phyloP scores from a whole-genome alignment of 1,140 invertebrate genomes.

The Atta cephalotes region DNA sequence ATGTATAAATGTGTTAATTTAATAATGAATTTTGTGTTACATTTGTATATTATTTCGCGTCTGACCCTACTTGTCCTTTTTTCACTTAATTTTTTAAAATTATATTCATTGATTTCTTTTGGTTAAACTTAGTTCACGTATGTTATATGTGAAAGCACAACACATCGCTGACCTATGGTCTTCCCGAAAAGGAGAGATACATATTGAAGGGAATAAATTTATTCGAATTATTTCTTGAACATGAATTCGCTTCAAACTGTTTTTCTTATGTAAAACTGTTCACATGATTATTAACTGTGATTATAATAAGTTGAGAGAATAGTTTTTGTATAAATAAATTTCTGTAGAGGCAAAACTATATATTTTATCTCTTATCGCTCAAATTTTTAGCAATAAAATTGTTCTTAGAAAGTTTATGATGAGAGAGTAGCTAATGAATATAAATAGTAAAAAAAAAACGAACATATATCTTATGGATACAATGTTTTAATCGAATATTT shows the following conservation, averaged over 20 bases:
- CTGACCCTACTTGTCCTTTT: no score
- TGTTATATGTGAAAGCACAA: not conserved
- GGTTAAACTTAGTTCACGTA: not conserved
- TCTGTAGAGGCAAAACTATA: not conserved
- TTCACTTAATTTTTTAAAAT: no score
- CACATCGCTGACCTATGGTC: not conserved
- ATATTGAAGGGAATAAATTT: not conserved
- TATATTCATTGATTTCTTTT: not conserved
- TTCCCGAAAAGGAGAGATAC: not conserved
- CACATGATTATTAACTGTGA: no score
- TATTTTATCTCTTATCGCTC: not conserved
- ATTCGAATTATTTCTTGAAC: not conserved
- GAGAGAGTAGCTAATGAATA: not conserved
- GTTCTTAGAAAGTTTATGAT: not conserved
- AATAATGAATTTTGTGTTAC: no score
- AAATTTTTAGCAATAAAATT: slow-evolving; percentile 2
- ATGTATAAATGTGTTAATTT: no score
- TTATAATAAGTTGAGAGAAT: not conserved
- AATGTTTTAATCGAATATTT: not conserved
- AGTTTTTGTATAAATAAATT: not conserved
- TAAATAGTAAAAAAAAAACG: not conserved
- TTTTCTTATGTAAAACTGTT: not conserved
- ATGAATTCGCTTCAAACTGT: not conserved
- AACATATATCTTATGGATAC: not conserved
- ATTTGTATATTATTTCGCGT: no score